Percentiles rank a stretch among this genome's conserved stretches.
phyloP scores from a whole-genome alignment of 1,140 invertebrate genomes.

The Drosophila teissieri region DNA sequence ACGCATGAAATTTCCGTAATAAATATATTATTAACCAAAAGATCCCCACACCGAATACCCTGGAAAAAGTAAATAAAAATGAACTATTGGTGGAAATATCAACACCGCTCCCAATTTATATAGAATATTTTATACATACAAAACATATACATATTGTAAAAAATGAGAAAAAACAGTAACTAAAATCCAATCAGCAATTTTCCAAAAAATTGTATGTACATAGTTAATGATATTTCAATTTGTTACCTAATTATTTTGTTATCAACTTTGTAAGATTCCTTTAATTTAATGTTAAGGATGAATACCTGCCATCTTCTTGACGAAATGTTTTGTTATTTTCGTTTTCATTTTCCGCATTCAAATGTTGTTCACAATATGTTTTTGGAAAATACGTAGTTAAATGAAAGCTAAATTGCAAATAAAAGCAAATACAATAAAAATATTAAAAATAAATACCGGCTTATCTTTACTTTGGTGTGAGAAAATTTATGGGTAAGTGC shows the following conservation, averaged over 20 bases:
- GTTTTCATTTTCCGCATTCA: constrained; percentile 61
- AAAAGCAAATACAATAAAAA: constrained; percentile 76
- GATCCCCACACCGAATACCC: constrained; percentile 37
- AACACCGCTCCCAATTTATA: constrained; percentile 65
- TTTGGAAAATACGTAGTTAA: constrained; percentile 77
- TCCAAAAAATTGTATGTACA: constrained; percentile 70
- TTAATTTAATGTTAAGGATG: constrained; percentile 11
- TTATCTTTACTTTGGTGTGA: neutral
- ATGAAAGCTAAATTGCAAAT: constrained; percentile 80
- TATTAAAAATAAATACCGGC: constrained; percentile 40
- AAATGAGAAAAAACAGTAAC: constrained; percentile 39
- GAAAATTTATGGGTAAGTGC: too few relatives aligned
- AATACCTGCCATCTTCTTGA: constrained; percentile 13
- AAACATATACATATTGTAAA: constrained; percentile 64
- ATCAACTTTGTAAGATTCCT: constrained; percentile 21
- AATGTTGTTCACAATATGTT: constrained; percentile 68
- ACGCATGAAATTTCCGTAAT: constrained; percentile 67
- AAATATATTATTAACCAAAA: constrained; percentile 59
- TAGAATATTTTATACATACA: constrained; percentile 77
- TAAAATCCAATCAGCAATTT: constrained; percentile 44
- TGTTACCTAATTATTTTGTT: constrained; percentile 42
- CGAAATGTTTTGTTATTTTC: constrained; percentile 55
- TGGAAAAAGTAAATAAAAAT: constrained; percentile 42
- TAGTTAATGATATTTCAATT: constrained; percentile 67
- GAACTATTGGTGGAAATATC: constrained; percentile 70